Evolutionary conservation across 1,140 invertebrate species (phyloP).

Genomic region (Galleria mellonella): DNA sequence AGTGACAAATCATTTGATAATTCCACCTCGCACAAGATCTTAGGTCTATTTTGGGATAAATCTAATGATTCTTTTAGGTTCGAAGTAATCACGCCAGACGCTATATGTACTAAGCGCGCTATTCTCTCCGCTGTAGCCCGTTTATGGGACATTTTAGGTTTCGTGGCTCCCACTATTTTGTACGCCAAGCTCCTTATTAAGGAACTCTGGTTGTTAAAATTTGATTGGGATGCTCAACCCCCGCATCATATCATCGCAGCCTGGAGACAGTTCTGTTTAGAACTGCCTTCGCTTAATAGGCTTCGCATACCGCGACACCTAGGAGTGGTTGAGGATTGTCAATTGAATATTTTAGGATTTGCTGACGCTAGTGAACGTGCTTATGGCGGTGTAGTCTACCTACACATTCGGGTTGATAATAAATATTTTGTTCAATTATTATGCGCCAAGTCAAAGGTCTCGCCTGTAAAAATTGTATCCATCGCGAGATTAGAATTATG

Average conservation of each 20-base stretch:
- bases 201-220: conserved; percentile 3
- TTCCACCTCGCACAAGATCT: too few relatives aligned
- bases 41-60: conserved; percentile 7
- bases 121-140: conserved; percentile 5
- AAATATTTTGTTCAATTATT: too few relatives aligned
- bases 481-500: conserved; percentile 17
- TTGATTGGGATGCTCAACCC: conserved; percentile 5
- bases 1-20: too few relatives aligned
- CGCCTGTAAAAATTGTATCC: conserved; percentile 15
- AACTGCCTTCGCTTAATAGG: conserved; percentile 2
- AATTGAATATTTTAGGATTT: conserved; percentile 7
- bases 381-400: conserved; percentile 11
- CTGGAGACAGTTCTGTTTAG: conserved; percentile 4
- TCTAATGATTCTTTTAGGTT: conserved; percentile 2
- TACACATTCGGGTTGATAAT: too few relatives aligned
- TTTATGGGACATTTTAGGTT: conserved; percentile 3
- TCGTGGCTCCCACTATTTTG: not conserved
- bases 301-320: conserved; percentile 8
- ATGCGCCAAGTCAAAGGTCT: conserved; percentile 24
- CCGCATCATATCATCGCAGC: conserved; percentile 2
- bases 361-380: conserved; percentile 5
- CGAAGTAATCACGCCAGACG: not conserved
- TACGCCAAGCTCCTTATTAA: conserved; percentile 6
- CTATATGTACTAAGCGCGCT: conserved; percentile 3
- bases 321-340: conserved; percentile 1